Conservation (phyloP, 1,140 invertebrate species). For the Cydia pomonella region DNA sequence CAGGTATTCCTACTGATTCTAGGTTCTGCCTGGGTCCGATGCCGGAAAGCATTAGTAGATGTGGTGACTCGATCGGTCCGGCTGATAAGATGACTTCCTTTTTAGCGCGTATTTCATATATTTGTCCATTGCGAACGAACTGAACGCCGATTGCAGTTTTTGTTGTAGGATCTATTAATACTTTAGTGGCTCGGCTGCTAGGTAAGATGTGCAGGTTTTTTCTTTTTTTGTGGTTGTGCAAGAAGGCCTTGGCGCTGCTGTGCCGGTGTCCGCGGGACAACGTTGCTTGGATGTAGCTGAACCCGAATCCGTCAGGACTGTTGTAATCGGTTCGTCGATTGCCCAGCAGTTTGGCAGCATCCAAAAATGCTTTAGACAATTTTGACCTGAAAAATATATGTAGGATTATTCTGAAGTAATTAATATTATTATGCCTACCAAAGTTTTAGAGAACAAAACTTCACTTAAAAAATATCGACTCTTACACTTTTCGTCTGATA, state of each 20-base stretch:
- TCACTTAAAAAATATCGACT: too few relatives aligned
- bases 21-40: constrained; percentile 86
- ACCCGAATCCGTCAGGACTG: constrained; percentile 83
- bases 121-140: constrained; percentile 78
- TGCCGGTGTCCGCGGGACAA: constrained; percentile 77
- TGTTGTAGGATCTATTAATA: constrained; percentile 82
- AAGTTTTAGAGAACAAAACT: too few relatives aligned
- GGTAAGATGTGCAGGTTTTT: constrained; percentile 85
- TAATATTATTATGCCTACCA: constrained; percentile 9
- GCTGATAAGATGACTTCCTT: constrained; percentile 87
- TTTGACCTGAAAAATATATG: constrained; percentile 65
- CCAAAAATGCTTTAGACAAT: constrained; percentile 83
- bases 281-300: constrained; percentile 85
- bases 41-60: constrained; percentile 90
- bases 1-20: constrained; percentile 83
- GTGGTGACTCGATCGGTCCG: constrained; percentile 89
- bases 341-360: constrained; percentile 83
- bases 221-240: constrained; percentile 81
- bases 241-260: constrained; percentile 82
- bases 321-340: constrained; percentile 84
- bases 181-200: constrained; percentile 82
- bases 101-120: constrained; percentile 78
- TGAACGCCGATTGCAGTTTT: constrained; percentile 84
- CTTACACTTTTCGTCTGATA: too few relatives aligned
- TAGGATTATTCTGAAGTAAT: constrained; percentile 7